Evolutionary conservation across 2,113 vertebrate genomes (phyloP), one percentile per base, ranked within the genome.

Genomic region (Hoplias malabaricus): DNA sequence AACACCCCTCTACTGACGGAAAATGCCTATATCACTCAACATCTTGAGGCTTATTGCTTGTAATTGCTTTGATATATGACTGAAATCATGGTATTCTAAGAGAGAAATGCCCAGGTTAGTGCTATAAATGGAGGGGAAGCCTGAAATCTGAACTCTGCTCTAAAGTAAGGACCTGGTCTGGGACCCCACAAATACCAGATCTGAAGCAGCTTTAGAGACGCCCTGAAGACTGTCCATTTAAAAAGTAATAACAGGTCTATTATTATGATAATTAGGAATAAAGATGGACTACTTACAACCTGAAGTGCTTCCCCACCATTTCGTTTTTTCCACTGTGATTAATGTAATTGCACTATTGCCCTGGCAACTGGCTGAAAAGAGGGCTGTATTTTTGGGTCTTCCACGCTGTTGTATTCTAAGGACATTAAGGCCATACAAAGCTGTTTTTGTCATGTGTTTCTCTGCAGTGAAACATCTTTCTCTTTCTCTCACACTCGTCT

Each of bases 281-380:
- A 25, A 59, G 59, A 75, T 27, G 57, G 42, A 50, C 56, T 63
- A 23, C 10, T 48, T 31, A 16, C 16, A 27, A 25, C 13, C 11
- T 23, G 19, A 42, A 50, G 42, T 48, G 53, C 46, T 65, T 65
- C 61, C 27, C 73, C 33, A 38, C 43, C 40, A 6, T 62, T 59
- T 48, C n/a, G 25, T 21, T 23, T 27, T 50, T 65, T 65, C 43
- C 33, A 75, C 38, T 27, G 21, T 25, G 29, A 36, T 38, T 65
- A 34, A 36, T 50, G 36, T 75, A 75, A 75, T 75, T 6, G 48
- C 59, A 11, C 59, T 29, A 65, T 53, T 38, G 73, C 73, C 42
- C 59, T 36, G 72, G 57, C 31, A 63, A 63, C 57, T 19, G 3
- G 29, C 29, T 19, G 5, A 62, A 36, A 74, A 34, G 40, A 2